Conservation (phyloP, 2,888 invertebrate genomes). For the Drosophila emarginata region DNA sequence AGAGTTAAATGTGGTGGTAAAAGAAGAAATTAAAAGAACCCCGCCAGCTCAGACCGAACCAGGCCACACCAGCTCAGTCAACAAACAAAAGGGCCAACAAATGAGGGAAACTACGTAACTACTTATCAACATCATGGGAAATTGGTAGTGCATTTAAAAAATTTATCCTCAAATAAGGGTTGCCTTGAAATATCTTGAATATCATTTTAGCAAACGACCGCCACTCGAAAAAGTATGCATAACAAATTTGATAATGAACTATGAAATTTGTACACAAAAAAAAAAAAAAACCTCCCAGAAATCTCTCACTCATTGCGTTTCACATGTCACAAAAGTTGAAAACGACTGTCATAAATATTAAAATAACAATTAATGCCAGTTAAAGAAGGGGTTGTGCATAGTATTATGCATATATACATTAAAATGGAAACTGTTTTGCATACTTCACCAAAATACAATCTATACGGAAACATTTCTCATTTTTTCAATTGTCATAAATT, state of each 20-base stretch:
- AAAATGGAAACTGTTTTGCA: slow-evolving; percentile 43
- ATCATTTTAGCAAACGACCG: slow-evolving; percentile 13
- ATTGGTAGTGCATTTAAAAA: slow-evolving; percentile 39
- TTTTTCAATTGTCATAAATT: slow-evolving; percentile 10
- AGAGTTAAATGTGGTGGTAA: slow-evolving; percentile 69
- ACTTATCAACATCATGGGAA: slow-evolving; percentile 46
- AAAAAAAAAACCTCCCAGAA: slow-evolving; percentile 10
- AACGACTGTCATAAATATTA: slow-evolving; percentile 74
- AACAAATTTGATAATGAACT: slow-evolving; percentile 80
- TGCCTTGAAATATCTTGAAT: slow-evolving; percentile 24
- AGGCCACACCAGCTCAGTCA: slow-evolving; percentile 6
- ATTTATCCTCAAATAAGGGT: slow-evolving; percentile 43
- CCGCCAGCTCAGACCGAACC: slow-evolving; percentile 1
- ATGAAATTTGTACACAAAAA: slow-evolving; percentile 58
- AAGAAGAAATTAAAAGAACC: slow-evolving; percentile 43
- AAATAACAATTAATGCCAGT: slow-evolving; percentile 73
- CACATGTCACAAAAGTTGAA: slow-evolving; percentile 46
- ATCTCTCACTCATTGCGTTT: slow-evolving; percentile 41
- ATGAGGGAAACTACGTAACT: slow-evolving; percentile 45
- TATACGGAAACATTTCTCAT: not conserved
- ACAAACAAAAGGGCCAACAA: slow-evolving; percentile 54
- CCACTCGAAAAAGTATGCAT: slow-evolving; percentile 72
- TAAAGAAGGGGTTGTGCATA: slow-evolving; percentile 31
- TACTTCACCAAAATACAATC: slow-evolving; percentile 37
- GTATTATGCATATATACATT: not conserved